phyloP scores from a whole-genome alignment of 2,888 invertebrate species.

The Parapristionchus giblindavisi region DNA sequence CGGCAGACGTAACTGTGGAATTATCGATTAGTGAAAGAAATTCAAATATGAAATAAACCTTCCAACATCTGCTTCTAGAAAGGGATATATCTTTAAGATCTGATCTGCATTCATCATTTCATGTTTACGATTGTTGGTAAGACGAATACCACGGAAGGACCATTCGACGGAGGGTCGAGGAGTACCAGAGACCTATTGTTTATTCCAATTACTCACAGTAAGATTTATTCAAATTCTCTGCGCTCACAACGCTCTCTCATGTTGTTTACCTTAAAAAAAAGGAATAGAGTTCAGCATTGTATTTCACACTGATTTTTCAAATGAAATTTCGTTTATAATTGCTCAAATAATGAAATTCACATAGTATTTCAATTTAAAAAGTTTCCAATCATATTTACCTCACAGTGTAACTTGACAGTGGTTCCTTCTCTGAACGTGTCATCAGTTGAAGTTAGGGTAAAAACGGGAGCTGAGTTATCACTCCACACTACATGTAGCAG shows the following conservation, averaged over 20 bases:
- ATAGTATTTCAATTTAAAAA: neutral
- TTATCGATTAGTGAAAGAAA: neutral
- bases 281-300: too few species aligned
- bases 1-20: slow-evolving; percentile 68
- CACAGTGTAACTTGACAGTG: slow-evolving; percentile 39
- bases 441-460: slow-evolving; percentile 20
- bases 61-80: slow-evolving; percentile 65
- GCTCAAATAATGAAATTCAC: neutral
- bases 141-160: slow-evolving; percentile 32
- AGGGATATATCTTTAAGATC: slow-evolving; percentile 62
- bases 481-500: too few species aligned
- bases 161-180: slow-evolving; percentile 27
- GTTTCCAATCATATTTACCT: slow-evolving; percentile 21
- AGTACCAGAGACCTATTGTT: slow-evolving; percentile 10
- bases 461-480: neutral
- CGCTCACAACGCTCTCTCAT: too few species aligned
- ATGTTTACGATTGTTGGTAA: slow-evolving; percentile 58
- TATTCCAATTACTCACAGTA: too few species aligned
- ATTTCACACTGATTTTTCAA: too few species aligned
- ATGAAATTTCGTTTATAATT: neutral
- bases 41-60: slow-evolving; percentile 40
- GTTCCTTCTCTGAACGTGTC: slow-evolving; percentile 39
- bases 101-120: slow-evolving; percentile 49
- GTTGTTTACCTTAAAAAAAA: too few species aligned
- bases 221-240: too few species aligned